Conservation (phyloP, 1,140 invertebrate species). For the Marisa cornuarietis region DNA sequence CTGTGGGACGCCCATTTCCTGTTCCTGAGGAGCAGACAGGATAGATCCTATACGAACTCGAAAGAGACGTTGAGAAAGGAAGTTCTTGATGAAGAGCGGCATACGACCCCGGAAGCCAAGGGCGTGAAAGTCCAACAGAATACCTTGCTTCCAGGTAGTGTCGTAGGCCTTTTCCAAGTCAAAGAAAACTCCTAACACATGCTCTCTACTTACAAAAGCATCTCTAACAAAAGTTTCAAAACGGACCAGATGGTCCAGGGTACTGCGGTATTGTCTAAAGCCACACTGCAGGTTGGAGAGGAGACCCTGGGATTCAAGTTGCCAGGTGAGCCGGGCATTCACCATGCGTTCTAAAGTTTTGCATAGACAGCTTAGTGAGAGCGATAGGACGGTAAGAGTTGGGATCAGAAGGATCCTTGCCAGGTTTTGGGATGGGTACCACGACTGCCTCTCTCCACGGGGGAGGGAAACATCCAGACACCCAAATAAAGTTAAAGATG, state of each 20-base stretch:
- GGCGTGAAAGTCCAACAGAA: no score
- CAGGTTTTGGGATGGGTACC: slow-evolving; percentile 28
- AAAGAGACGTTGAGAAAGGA: no score
- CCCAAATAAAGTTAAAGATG: slow-evolving; percentile 33
- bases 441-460: slow-evolving; percentile 23
- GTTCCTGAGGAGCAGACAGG: no score
- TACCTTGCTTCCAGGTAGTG: no score
- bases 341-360: slow-evolving; percentile 20
- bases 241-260: slow-evolving; percentile 24
- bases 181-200: no score
- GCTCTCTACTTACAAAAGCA: no score
- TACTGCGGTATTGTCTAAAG: slow-evolving; percentile 14
- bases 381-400: slow-evolving; percentile 27
- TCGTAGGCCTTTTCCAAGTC: no score
- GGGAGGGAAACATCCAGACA: slow-evolving; percentile 8
- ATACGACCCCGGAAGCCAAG: no score
- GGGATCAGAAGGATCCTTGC: slow-evolving; percentile 17
- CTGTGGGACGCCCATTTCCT: no score
- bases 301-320: background rate
- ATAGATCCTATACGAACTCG: no score
- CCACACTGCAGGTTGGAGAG: slow-evolving; percentile 5
- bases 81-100: no score
- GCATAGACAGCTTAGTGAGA: slow-evolving; percentile 20
- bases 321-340: background rate
- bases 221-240: no score